Evolutionary conservation across 2,888 invertebrate genomes (phyloP), one percentile per base, ranked within the genome.

Genomic region (Morpho helenor): DNA sequence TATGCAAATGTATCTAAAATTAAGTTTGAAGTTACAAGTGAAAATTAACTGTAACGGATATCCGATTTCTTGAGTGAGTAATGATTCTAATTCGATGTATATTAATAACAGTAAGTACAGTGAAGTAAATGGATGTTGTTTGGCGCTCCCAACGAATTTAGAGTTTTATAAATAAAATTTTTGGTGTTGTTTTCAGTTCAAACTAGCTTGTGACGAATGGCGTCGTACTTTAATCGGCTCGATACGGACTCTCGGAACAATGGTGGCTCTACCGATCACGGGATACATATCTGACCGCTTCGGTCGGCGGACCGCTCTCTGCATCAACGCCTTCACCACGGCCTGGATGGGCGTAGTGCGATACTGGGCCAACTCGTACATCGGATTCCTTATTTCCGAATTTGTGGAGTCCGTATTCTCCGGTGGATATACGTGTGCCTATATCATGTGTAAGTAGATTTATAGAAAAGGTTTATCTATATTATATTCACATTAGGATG

Each of bases 271-370:
- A 63, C 94, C 94, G 9, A 82, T 95, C 64, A 92, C 94, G 0
- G 96, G 96, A 47, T 91, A 91, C 68, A 75, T 95, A 45, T 95
- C 95, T 0, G 95, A 95, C 81, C 93, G 92, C 90, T 95, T 90
- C 82, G 94, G 94, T 0, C 87, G 94, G 49, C 89, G 92, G 61
- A 84, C 90, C 2, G 87, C 93, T 1, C 82, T 94, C 61, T 83
- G 92, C 16, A 72, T 91, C 66, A 92, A 92, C 61, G 91, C 93
- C 62, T 77, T 92, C 62, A 77, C 93, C 60, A 92, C 93, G 7
- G 93, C 92, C 9, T 75, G 94, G 68, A 81, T 94, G 49, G 96
- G 96, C 6, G 69, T 94, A 41, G 72, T 92, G 9, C 91, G 95
- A 7, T 85, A 82, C 70, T 86, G 78, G 68, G 92, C 95, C 9